These are phyloP conservation scores for Hippolais icterina DNA, from an alignment of 2,113 vertebrate genomes.

Conservation along the genomic window DNA sequence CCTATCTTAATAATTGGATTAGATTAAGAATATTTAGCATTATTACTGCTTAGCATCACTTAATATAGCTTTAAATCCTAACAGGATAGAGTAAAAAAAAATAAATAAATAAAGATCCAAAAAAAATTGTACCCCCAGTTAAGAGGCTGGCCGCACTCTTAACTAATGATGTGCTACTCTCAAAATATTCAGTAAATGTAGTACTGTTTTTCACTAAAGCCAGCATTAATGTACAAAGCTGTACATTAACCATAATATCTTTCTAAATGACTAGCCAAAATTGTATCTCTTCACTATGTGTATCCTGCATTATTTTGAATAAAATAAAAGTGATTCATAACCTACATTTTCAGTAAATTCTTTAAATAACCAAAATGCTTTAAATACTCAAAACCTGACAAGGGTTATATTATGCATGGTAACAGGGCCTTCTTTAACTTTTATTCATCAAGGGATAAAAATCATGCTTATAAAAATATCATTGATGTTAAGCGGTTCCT, in stretches of 20 bases:
- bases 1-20: neutral
- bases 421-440: neutral
- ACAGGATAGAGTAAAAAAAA: neutral
- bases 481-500: neutral
- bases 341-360: neutral
- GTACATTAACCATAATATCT: neutral
- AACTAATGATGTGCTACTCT: neutral
- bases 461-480: neutral
- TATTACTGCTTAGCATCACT: neutral
- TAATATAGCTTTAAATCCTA: conserved; percentile 3
- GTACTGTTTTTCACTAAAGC: neutral
- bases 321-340: neutral
- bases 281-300: neutral
- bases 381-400: neutral
- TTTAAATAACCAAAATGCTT: neutral
- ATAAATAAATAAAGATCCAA: neutral
- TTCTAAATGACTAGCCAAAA: neutral
- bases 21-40: neutral
- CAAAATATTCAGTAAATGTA: neutral
- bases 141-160: neutral
- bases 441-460: neutral
- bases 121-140: neutral
- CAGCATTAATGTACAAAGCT: neutral
- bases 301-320: neutral
- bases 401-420: neutral